phyloP scores from a whole-genome alignment of 2,797 vertebrate species.

The Rousettus madagascariensis region DNA sequence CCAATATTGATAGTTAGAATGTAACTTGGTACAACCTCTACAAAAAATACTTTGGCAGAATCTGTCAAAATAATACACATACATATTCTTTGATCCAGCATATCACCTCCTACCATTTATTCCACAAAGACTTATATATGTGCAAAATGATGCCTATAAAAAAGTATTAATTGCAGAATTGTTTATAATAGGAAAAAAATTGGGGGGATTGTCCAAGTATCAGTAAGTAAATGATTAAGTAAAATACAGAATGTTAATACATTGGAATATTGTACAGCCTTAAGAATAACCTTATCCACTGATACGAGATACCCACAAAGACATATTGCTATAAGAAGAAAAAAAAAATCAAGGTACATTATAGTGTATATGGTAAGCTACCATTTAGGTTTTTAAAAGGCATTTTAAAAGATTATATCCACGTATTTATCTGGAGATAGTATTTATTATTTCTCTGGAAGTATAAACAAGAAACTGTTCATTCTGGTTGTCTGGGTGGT shows the following conservation, averaged over 20 bases:
- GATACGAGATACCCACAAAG: not conserved
- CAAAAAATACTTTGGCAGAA: not conserved
- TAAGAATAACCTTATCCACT: not conserved
- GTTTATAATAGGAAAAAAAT: not conserved
- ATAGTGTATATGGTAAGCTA: not conserved
- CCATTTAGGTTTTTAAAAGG: not conserved
- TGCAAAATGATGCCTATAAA: not conserved
- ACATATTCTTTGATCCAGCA: not conserved
- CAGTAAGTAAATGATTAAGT: not conserved
- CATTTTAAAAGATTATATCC: not conserved
- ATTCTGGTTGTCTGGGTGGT: not conserved
- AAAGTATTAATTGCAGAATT: not conserved
- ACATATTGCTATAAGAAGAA: not conserved
- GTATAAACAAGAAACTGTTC: not conserved
- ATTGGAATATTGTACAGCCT: not conserved
- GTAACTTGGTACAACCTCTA: not conserved
- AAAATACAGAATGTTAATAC: not conserved
- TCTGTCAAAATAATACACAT: not conserved
- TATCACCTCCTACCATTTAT: not conserved
- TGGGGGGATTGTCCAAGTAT: not conserved
- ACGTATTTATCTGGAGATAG: not conserved
- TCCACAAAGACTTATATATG: not conserved
- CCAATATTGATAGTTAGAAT: not conserved
- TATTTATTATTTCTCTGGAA: not conserved
- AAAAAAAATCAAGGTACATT: not conserved